These are phyloP conservation scores for Notothenia rossii DNA, from an alignment of 2,113 vertebrate genomes.

Conservation along the genomic window DNA sequence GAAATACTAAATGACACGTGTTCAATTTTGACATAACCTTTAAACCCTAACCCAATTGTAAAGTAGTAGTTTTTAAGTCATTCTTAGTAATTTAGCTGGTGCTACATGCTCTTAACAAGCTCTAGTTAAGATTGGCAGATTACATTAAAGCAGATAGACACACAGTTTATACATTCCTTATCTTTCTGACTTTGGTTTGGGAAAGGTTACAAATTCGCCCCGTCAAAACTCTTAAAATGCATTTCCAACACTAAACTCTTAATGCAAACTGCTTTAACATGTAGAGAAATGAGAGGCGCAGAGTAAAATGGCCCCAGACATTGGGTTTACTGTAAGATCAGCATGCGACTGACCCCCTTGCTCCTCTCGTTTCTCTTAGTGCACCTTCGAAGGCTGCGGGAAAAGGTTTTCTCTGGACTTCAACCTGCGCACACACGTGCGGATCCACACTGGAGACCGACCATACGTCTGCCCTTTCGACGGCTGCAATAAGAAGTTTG, in stretches of 20 bases:
- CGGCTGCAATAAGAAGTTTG: slow-evolving; percentile 99
- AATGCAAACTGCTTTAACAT: not conserved
- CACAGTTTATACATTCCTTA: not conserved
- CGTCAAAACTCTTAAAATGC: not conserved
- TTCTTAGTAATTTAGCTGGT: too few species aligned
- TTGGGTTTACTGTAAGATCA: not conserved
- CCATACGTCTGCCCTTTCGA: slow-evolving; percentile 99
- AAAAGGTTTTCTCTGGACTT: slow-evolving; percentile 99
- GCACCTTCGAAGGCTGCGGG: slow-evolving; percentile 98
- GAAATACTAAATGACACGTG: too few species aligned
- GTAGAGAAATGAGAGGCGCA: not conserved
- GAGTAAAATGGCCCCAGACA: not conserved
- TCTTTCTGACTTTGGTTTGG: not conserved
- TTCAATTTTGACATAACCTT: too few species aligned
- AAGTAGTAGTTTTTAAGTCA: too few species aligned
- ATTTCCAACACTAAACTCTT: not conserved
- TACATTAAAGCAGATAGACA: not conserved
- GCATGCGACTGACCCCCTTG: not conserved
- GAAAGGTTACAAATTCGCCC: not conserved
- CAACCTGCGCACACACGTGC: slow-evolving; percentile 98
- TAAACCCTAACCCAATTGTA: too few species aligned
- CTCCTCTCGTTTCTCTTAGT: slow-evolving; percentile 78
- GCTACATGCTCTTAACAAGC: not conserved
- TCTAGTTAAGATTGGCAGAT: not conserved
- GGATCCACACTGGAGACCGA: slow-evolving; percentile 98